Base-by-base conservation (phyloP, 2,888 invertebrate species). In the Melipona bicolor region DNA sequence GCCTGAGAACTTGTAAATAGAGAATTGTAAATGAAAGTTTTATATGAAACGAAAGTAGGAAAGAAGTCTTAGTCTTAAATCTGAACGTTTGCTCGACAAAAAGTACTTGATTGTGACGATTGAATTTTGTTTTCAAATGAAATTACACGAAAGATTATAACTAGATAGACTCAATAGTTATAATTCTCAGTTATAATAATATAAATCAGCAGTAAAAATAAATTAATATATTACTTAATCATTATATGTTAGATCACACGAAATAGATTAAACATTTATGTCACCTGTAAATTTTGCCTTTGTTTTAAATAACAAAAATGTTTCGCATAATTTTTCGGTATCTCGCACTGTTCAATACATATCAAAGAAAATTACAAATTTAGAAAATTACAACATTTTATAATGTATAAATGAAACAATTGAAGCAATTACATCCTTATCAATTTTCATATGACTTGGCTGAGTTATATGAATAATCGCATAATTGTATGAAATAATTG, bases 1-100 rank as follows among this genome's bases (percentile, higher is more conserved):
- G 75, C 54, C 65, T 67, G n/a, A 69, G 52, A 21, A 15, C 43
- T 59, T 64, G 81, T 61, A 62, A 78, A 49, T 24, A 54, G 19
- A 17, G 21, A 36, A 11, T 19, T 64, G 19, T 24, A n/a, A 68
- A 17, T 5, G n/a, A 6, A 27, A 56, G 17, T 54, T 76, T 76
- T 70, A 32, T 71, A 59, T 6, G 24, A 65, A 54, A 43, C 5
- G 24, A 43, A 43, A 43, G 24, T 13, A 36, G 24, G 54, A 27
- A 62, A 4, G 24, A 11, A 43, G n/a, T n/a, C 59, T 32, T 36
- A 43, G 2, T 52, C 0, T 11, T 5, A 17, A 32, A 59, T 59
- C 6, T 59, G 4, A 19, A 71, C 3, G 21, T 36, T 54, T 52
- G 11, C 11, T 21, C 2, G 21, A 24, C 52, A 19, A 52, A 32